Base-by-base conservation (phyloP, 2,113 vertebrate species). In the Gobio gobio region DNA sequence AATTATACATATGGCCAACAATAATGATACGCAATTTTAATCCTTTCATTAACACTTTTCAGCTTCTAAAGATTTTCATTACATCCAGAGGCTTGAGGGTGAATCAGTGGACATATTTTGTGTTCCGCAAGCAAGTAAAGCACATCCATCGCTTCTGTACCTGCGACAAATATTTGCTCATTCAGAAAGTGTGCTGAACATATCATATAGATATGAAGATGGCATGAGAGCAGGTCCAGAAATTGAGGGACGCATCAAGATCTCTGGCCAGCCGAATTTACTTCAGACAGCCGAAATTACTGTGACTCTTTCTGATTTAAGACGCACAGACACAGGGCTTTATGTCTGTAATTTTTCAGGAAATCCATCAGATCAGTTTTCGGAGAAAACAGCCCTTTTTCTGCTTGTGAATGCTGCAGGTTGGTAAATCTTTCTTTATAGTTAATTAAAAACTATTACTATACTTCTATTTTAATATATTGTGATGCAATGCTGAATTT, bases 381-480 rank as follows among this genome's bases (percentile, higher is more conserved):
- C 0, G 22, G 6, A 13, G n/a, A 61, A 33, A 5, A 86, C 59
- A 0, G 87, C 86, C n/a, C 47, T 91, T 4, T 88, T 94, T 18
- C 45, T 94, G 81, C n/a, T 89, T 43, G 92, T 94, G 6, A 86
- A 93, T 14, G 73, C 14, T 4, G 20, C 87, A 88, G 91, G 93
- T 95, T 18, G 87, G 85, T 20, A 56, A 56, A 56, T 56, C 0
- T 20, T 56, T 54, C 51, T 20, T 54, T 56, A 1, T 20, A 20
- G 2, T 56, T 3, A 20, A 24, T 29, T 10, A 7, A 2, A 58
- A 58, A 54, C n/a, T n/a, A n/a, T n/a, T n/a, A n/a, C n/a, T n/a
- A n/a, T n/a, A n/a, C n/a, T n/a, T 33, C 33, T 33, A 33, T 33
- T 33, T 33, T 2, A 33, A 33, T 33, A 33, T 33, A 29, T n/a